These are phyloP conservation scores for Galerucella nymphaeae DNA, from an alignment of 2,888 invertebrate genomes.

Conservation along the genomic window DNA sequence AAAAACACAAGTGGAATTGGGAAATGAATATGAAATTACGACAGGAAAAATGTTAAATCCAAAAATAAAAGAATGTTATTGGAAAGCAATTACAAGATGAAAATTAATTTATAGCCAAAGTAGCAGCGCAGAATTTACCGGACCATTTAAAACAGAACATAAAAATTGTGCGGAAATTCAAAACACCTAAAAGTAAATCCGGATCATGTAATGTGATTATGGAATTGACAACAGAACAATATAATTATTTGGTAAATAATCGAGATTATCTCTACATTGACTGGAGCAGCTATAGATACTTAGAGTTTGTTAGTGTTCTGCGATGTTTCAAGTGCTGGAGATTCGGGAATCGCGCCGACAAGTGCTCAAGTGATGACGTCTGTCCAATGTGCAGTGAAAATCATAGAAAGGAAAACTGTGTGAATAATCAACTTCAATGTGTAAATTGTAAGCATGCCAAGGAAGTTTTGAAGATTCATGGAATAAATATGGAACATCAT, in stretches of 20 bases:
- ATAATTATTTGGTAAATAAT: slow-evolving; percentile 10
- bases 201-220: no score
- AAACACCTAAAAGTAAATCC: no score
- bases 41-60: slow-evolving; percentile 6
- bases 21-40: slow-evolving; percentile 16
- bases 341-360: slow-evolving; percentile 8
- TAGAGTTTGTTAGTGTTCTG: slow-evolving; percentile 17
- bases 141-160: neutral
- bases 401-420: no score
- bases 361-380: neutral
- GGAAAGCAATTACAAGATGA: neutral
- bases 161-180: no score
- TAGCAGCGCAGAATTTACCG: neutral
- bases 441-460: no score
- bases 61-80: slow-evolving; percentile 13
- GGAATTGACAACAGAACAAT: neutral
- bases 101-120: neutral
- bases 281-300: slow-evolving; percentile 18
- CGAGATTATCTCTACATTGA: slow-evolving; percentile 2
- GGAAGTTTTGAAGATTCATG: no score
- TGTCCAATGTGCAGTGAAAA: no score
- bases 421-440: no score
- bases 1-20: slow-evolving; percentile 6
- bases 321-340: slow-evolving; percentile 22
- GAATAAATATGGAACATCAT: no score